Evolutionary conservation across 2,888 invertebrate genomes (phyloP).

Genomic region (Dicycla oo): DNA sequence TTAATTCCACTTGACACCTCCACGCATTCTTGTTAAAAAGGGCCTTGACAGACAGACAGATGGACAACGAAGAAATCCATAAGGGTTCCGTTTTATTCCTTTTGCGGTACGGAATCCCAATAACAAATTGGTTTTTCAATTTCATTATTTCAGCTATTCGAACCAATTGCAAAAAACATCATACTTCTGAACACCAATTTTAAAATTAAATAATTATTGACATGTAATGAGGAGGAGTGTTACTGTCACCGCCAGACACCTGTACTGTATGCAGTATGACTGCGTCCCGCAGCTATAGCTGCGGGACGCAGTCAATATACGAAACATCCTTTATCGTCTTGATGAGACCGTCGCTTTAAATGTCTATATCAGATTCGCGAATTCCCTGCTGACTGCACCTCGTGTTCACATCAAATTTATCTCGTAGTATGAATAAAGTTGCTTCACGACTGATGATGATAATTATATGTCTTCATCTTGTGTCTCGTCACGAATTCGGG

Average conservation of each 20-base stretch:
- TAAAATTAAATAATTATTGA: conserved; percentile 27
- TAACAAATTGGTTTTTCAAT: conserved; percentile 24
- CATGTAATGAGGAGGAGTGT: conserved; percentile 22
- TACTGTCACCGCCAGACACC: conserved; percentile 44
- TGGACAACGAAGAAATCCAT: too few species aligned
- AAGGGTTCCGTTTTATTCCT: too few species aligned
- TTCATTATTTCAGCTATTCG: conserved; percentile 12
- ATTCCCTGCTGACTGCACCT: conserved; percentile 67
- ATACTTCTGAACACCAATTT: conserved; percentile 23
- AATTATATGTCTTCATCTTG: conserved; percentile 70
- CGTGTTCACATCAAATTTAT: conserved; percentile 66
- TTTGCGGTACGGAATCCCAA: conserved; percentile 18
- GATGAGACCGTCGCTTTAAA: conserved; percentile 67
- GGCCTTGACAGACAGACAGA: too few species aligned
- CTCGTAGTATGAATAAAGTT: conserved; percentile 66
- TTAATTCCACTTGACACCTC: too few species aligned
- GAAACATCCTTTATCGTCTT: conserved; percentile 69
- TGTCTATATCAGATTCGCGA: conserved; percentile 69
- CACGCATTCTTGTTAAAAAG: too few species aligned
- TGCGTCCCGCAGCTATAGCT: too few species aligned
- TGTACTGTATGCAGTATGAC: too few species aligned
- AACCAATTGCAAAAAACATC: neutral
- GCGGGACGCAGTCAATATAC: conserved; percentile 69
- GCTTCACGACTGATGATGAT: conserved; percentile 68
- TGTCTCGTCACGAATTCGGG: conserved; percentile 71